phyloP scores from a whole-genome alignment of 2,797 vertebrate genomes.

The Hephaestus fuliginosus region DNA sequence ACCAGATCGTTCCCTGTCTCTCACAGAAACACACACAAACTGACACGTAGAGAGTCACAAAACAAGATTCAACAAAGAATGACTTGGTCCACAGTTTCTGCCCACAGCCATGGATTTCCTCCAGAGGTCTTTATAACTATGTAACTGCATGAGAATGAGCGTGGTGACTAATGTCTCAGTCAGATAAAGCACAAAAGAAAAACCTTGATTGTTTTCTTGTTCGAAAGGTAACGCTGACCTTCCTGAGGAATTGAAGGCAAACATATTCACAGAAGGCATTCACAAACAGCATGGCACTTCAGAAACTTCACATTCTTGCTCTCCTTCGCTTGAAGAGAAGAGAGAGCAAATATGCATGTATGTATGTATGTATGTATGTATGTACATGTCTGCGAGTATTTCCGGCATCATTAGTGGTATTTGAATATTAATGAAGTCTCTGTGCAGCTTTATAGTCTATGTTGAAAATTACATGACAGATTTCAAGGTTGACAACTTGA shows the following conservation, averaged over 20 bases:
- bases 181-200: conserved; percentile 31
- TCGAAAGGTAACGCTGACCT: conserved; percentile 48
- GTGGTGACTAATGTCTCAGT: conserved; percentile 31
- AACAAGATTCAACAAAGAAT: conserved; percentile 14
- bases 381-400: neutral
- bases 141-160: conserved; percentile 34
- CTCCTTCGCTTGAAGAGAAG: neutral
- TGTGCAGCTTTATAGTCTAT: neutral
- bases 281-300: conserved; percentile 47
- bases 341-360: neutral
- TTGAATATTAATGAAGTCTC: conserved; percentile 16
- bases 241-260: conserved; percentile 49
- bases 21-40: conserved; percentile 13
- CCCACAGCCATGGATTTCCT: conserved; percentile 11
- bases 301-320: conserved; percentile 24
- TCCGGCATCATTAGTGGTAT: conserved; percentile 5
- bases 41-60: conserved; percentile 10
- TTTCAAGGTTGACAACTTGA: conserved; percentile 22
- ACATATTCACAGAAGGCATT: conserved; percentile 29
- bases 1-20: conserved; percentile 13
- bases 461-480: conserved; percentile 22
- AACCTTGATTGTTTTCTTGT: conserved; percentile 27
- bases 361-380: neutral
- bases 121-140: conserved; percentile 2
- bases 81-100: conserved; percentile 2